Conservation (phyloP, 2,113 vertebrate genomes). For the Bothrops jararaca region DNA sequence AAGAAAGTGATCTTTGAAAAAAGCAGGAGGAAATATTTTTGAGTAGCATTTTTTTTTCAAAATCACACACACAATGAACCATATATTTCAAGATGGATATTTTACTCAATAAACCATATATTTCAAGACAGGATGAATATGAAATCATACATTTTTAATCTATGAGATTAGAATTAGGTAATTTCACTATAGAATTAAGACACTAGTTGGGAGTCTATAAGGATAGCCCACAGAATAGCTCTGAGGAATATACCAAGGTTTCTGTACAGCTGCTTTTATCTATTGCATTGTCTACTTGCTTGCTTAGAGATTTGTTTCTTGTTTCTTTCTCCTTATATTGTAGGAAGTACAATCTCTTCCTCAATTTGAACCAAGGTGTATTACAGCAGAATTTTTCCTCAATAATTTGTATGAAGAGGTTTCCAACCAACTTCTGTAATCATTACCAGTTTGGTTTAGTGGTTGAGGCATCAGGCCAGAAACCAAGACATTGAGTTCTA, state of each 20-base stretch:
- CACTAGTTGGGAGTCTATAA: not conserved
- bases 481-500: no score
- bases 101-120: conserved; percentile 49
- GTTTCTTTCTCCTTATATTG: not conserved
- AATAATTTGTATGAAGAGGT: not conserved
- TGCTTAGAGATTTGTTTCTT: not conserved
- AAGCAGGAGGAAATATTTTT: conserved; percentile 63
- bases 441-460: no score
- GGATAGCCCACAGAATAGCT: not conserved
- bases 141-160: conserved; percentile 40
- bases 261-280: not conserved
- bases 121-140: conserved; percentile 53
- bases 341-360: not conserved
- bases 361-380: not conserved
- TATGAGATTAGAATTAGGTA: conserved; percentile 52
- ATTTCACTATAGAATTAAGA: conserved; percentile 22
- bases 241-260: not conserved
- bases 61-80: conserved; percentile 34
- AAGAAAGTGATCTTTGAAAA: conserved; percentile 58
- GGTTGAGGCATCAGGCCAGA: no score
- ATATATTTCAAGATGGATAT: not conserved
- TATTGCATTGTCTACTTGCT: not conserved
- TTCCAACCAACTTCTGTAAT: not conserved
- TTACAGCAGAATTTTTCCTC: not conserved
- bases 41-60: conserved; percentile 59